A percentile compares a stretch with the other conserved stretches of the same genome.
These are phyloP conservation scores for Rhinophrynus dorsalis DNA, from an alignment of 2,797 vertebrate genomes.

Conservation along the genomic window DNA sequence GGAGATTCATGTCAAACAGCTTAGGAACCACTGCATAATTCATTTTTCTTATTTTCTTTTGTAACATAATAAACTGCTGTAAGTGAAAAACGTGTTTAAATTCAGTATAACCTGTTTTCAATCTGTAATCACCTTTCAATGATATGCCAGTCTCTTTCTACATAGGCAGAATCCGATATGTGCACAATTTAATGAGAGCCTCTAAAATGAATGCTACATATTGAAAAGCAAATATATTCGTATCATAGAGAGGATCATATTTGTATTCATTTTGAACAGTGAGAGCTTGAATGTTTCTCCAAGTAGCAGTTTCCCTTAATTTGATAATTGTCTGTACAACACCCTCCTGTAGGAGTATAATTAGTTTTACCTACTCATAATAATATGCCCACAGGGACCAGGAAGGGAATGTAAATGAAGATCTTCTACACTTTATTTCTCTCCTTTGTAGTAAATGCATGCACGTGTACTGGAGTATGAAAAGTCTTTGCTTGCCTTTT, in stretches of 20 bases:
- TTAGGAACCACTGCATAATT: too few species aligned
- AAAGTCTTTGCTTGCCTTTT: background rate
- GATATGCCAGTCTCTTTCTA: too few species aligned
- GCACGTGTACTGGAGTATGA: background rate
- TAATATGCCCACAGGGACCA: constrained; percentile 18
- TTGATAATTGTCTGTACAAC: constrained; percentile 43
- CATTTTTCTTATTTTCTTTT: too few species aligned
- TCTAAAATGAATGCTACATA: background rate
- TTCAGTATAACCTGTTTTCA: too few species aligned
- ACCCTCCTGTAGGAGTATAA: constrained; percentile 28
- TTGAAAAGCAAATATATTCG: constrained; percentile 2
- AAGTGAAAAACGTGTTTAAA: too few species aligned
- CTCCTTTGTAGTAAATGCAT: background rate
- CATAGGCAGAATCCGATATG: background rate
- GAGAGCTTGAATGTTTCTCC: constrained; percentile 11
- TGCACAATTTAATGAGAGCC: background rate
- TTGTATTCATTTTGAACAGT: constrained; percentile 13
- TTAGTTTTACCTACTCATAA: constrained; percentile 45
- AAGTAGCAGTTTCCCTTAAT: constrained; percentile 21
- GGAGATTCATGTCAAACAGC: too few species aligned
- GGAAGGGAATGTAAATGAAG: constrained; percentile 5
- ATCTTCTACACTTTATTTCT: background rate
- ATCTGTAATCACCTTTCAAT: too few species aligned
- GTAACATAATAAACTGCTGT: too few species aligned
- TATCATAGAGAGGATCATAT: constrained; percentile 3